Percentiles rank a stretch among this genome's conserved stretches.
Evolutionary conservation across 37 sponge, comb jelly and placozoan species (phyloP).

Genomic region (Beroe ovata): DNA sequence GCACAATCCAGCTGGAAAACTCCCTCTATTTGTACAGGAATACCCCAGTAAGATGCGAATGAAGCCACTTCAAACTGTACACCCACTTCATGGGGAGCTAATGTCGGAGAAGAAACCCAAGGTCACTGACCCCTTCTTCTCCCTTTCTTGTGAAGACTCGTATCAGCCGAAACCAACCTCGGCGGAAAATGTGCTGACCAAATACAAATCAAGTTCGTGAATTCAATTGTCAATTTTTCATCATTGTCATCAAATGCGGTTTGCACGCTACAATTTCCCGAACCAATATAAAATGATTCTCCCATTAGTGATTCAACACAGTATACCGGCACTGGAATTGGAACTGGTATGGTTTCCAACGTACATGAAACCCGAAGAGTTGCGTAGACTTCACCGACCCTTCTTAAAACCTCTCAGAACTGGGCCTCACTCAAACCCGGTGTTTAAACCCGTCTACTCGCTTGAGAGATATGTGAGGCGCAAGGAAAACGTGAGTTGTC

Average conservation of each 20-base stretch:
- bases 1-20: no score
- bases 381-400: slow-evolving; percentile 89
- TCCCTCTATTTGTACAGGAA: no score
- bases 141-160: slow-evolving; percentile 93
- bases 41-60: slow-evolving; percentile 66
- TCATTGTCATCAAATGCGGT: no score
- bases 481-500: slow-evolving; percentile 68
- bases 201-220: slow-evolving; percentile 62
- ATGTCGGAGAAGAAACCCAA: slow-evolving; percentile 49
- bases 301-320: slow-evolving; percentile 83
- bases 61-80: slow-evolving; percentile 63
- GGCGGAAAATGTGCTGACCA: slow-evolving; percentile 9
- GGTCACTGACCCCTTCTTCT: slow-evolving; percentile 72
- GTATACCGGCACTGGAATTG: slow-evolving; percentile 87
- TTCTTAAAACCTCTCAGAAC: slow-evolving; percentile 70
- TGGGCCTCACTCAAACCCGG: slow-evolving; percentile 35
- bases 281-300: no score
- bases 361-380: slow-evolving; percentile 77
- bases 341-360: slow-evolving; percentile 92
- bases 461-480: slow-evolving; percentile 43
- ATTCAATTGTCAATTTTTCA: no score
- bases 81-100: slow-evolving; percentile 56
- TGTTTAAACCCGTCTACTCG: slow-evolving; percentile 65
- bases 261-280: no score
- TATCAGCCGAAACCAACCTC: slow-evolving; percentile 81